Percentiles rank a stretch among this genome's conserved stretches.
Evolutionary conservation across 1,140 invertebrate species (phyloP).

Genomic region (Nasonia longicornis): DNA sequence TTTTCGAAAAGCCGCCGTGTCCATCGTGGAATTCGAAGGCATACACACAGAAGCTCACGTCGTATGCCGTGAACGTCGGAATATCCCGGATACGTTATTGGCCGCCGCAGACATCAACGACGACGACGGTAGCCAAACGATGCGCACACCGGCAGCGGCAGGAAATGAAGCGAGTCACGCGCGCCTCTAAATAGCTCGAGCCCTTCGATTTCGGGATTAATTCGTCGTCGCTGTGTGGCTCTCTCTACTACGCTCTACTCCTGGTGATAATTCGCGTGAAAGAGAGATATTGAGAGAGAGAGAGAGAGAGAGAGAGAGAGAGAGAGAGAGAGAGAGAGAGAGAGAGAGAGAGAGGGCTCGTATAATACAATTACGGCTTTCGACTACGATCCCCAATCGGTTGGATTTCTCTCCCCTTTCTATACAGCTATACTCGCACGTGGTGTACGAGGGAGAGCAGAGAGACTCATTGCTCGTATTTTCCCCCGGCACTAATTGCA

Average conservation of each 20-base stretch:
- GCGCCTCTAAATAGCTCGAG: slow-evolving; percentile 50
- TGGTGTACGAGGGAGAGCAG: not conserved
- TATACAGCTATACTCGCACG: not conserved
- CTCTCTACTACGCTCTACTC: not conserved
- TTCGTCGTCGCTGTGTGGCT: slow-evolving; percentile 28
- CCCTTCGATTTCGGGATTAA: slow-evolving; percentile 54
- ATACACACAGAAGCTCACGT: not conserved
- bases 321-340: not conserved
- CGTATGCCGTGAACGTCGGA: not conserved
- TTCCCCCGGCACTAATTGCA: slow-evolving; percentile 23
- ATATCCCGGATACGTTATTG: slow-evolving; percentile 20
- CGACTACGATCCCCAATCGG: slow-evolving; percentile 21
- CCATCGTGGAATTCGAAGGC: not conserved
- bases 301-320: not conserved
- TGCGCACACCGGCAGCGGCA: slow-evolving; percentile 3
- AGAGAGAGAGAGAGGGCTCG: slow-evolving; percentile 20
- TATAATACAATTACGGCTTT: slow-evolving; percentile 46
- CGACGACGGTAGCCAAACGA: not conserved
- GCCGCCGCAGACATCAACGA: not conserved
- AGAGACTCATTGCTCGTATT: not conserved
- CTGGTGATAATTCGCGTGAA: slow-evolving; percentile 50
- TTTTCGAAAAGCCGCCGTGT: too few species aligned
- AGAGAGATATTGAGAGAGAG: not conserved
- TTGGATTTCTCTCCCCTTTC: slow-evolving; percentile 35
- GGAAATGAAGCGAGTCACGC: slow-evolving; percentile 30